Evolutionary conservation across 2,113 vertebrate genomes (phyloP), one percentile per base, ranked within the genome.

Genomic region (Callionymus lyra): DNA sequence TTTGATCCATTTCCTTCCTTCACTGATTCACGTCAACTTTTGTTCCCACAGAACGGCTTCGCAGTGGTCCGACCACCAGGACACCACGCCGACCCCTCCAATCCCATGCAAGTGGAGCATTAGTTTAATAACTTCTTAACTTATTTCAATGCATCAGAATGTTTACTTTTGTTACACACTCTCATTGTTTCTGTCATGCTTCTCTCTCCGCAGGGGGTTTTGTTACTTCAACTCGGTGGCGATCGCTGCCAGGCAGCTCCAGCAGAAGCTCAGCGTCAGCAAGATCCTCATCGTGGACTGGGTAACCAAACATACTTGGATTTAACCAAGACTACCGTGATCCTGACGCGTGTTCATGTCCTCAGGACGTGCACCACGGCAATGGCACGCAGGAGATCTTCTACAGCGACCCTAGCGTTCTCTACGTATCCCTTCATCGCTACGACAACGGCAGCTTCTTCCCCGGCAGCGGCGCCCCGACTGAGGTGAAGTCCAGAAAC

Each of bases 261-360:
- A 85, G 33, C 76, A 93, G 31, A 92, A 87, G 35, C 83, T 87
- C 63, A 90, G 88, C 0, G 85, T 89, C 57, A 65, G 70, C 78
- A 95, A 90, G 82, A 90, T 97, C 65, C 91, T 97, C 59, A 93
- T 98, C 1, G 89, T 97, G 11, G 91, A 97, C 76, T 98, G 94
- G 93, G 94, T 98, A 66, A 85, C 88, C 8, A 27, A 8, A 27
- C 21, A 8, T 8, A 8, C 8, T 4, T 27, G 21, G 8, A 8
- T 27, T 8, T 27, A 4, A 27, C 21, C 6, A 6, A 12, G 3
- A 2, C 34, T 35, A 9, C 10, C 10, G 8, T 19, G 12, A n/a
- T 14, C 6, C 34, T 18, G 13, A 45, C 13, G 12, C 4, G 12
- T 31, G 19, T 8, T 59, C 10, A 2, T 11, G 4, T 50, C 34